Evolutionary conservation across 2,888 invertebrate species (phyloP), one percentile per base, ranked within the genome.

Genomic region (Coleophora deauratella): DNA sequence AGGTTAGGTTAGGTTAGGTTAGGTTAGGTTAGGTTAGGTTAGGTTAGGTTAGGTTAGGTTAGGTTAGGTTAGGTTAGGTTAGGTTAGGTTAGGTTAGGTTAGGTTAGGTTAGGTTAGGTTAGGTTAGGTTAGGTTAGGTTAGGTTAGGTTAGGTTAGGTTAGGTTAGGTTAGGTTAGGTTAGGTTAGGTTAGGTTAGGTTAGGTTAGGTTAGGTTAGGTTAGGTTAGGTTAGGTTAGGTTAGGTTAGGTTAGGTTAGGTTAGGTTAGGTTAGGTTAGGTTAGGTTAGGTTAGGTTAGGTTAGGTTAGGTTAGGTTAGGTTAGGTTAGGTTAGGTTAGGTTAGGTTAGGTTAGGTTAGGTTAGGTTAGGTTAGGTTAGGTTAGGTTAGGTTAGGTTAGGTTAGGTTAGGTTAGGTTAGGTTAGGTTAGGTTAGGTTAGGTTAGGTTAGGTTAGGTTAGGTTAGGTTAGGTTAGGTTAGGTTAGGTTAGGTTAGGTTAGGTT

Each of bases 261-360:
- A 47, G 48, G 50, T 46, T 46, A 48, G 47, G 46, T 43, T 43
- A 45, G 43, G 45, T 44, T 45, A 47, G 45, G 46, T 47, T 46
- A 46, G 49, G 49, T 49, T 45, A 47, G 46, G 44, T 47, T 46
- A 46, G 48, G 47, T 49, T 46, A 47, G 49, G 45, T 49, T 50
- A 50, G 51, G 54, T 54, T 52, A 51, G 49, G 54, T 53, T 53
- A 51, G n/a, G n/a, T n/a, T n/a, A n/a, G n/a, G n/a, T n/a, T n/a
- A n/a, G n/a, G 53, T 53, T 51, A 52, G 52, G 55, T 55, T 52
- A 55, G 53, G 54, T 55, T 55, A 55, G 51, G 38, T 38, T 42
- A 38, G 38, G 42, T 42, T 41, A 41, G 41, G 42, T 42, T 42
- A 42, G 42, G 42, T 42, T 41, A 41, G 41, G 41, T 41, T 41